Evolutionary conservation across 2,888 invertebrate species (phyloP).

Genomic region (Hemistola chrysoprasaria): DNA sequence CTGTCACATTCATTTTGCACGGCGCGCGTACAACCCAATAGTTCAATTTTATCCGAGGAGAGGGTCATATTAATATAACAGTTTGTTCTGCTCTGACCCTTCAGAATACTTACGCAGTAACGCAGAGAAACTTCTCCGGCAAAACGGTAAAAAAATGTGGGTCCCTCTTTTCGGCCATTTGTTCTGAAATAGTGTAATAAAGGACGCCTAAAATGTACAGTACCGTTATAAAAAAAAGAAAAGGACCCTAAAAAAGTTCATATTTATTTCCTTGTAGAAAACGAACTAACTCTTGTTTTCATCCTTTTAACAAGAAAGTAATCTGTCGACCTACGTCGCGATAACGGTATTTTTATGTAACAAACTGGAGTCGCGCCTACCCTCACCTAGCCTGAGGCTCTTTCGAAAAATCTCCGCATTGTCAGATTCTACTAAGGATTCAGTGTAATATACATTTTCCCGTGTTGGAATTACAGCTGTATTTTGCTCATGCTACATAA

Average conservation of each 20-base stretch:
- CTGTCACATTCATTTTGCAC: slow-evolving; percentile 7
- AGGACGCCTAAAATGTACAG: slow-evolving; percentile 51
- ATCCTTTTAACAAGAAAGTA: slow-evolving; percentile 81
- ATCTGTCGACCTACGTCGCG: slow-evolving; percentile 78
- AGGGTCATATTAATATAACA: slow-evolving; percentile 18
- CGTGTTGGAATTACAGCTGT: slow-evolving; percentile 75
- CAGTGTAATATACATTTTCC: slow-evolving; percentile 76
- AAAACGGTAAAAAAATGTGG: slow-evolving; percentile 33
- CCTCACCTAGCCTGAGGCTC: slow-evolving; percentile 77
- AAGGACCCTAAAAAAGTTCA: slow-evolving; percentile 62
- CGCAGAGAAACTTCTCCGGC: slow-evolving; percentile 31
- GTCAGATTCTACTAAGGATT: slow-evolving; percentile 75
- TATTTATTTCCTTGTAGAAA: slow-evolving; percentile 71
- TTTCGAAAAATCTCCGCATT: slow-evolving; percentile 72
- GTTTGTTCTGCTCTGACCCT: slow-evolving; percentile 23
- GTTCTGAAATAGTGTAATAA: slow-evolving; percentile 40
- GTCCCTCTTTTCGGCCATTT: slow-evolving; percentile 31
- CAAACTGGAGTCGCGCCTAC: slow-evolving; percentile 78
- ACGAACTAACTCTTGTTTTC: slow-evolving; percentile 76
- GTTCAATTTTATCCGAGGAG: slow-evolving; percentile 2
- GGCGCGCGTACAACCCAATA: not conserved
- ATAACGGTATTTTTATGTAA: slow-evolving; percentile 81
- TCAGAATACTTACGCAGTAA: slow-evolving; percentile 28
- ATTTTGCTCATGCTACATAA: slow-evolving; percentile 76
- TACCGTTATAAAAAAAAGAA: slow-evolving; percentile 48